Evolutionary conservation across 2,888 invertebrate species (phyloP).

Genomic region (Heterodera filipjevi): DNA sequence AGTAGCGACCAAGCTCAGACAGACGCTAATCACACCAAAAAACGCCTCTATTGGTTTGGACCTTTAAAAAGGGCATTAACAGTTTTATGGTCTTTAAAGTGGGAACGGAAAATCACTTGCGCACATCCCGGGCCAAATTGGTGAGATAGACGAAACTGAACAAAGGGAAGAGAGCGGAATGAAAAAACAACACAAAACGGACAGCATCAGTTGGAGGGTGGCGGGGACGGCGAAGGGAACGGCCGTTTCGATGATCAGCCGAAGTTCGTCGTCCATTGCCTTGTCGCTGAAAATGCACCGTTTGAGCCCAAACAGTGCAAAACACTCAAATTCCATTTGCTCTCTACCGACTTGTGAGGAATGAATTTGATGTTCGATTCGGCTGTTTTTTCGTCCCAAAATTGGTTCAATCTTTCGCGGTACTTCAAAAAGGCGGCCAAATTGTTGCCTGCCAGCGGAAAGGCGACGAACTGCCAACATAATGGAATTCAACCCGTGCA

Average conservation of each 20-base stretch:
- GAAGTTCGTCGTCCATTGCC: slow-evolving; percentile 65
- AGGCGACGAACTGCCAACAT: slow-evolving; percentile 50
- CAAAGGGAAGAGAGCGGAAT: background rate
- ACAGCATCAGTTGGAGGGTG: slow-evolving; percentile 56
- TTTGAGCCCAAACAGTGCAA: background rate
- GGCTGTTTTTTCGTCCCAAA: slow-evolving; percentile 55
- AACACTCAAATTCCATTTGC: background rate
- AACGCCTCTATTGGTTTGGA: slow-evolving; percentile 64
- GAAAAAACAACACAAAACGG: background rate
- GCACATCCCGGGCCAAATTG: slow-evolving; percentile 52
- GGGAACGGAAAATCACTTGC: slow-evolving; percentile 42
- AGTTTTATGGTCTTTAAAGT: slow-evolving; percentile 31
- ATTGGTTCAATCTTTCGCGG: slow-evolving; percentile 55
- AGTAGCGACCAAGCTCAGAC: slow-evolving; percentile 58
- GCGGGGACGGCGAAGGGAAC: slow-evolving; percentile 63
- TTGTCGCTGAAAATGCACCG: slow-evolving; percentile 52
- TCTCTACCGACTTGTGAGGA: slow-evolving; percentile 59
- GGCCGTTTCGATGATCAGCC: slow-evolving; percentile 61
- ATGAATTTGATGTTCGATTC: slow-evolving; percentile 59
- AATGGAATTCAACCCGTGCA: background rate
- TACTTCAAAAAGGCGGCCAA: slow-evolving; percentile 53
- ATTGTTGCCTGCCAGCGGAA: slow-evolving; percentile 51
- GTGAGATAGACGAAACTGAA: slow-evolving; percentile 55
- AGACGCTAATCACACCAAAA: slow-evolving; percentile 61
- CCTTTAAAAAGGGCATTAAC: slow-evolving; percentile 18